Percentiles rank a stretch among this genome's conserved stretches.
phyloP scores from a whole-genome alignment of 2,888 invertebrate species.

The Isotomurus palustris region DNA sequence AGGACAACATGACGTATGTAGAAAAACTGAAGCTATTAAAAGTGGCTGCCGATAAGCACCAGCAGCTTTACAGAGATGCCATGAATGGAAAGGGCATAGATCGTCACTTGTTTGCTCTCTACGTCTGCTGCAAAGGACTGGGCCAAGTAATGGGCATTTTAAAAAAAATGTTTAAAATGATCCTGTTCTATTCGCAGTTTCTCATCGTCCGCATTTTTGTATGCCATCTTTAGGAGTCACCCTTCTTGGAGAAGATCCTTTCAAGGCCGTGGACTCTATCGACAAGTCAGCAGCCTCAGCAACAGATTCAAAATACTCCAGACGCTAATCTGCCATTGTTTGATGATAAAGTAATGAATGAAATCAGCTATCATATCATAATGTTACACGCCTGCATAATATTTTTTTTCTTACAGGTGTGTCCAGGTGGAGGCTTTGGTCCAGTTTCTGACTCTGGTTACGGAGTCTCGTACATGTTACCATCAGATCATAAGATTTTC shows the following conservation, averaged over 20 bases:
- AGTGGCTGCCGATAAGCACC: constrained; percentile 51
- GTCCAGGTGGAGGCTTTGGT: constrained; percentile 55
- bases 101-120: constrained; percentile 54
- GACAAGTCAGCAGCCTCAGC: constrained; percentile 55
- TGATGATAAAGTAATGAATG: constrained; percentile 49
- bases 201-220: neutral
- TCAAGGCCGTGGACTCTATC: constrained; percentile 54
- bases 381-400: neutral
- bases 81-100: constrained; percentile 55
- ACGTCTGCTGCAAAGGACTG: constrained; percentile 52
- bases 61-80: constrained; percentile 52
- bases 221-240: constrained; percentile 50
- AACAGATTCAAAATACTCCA: constrained; percentile 51
- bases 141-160: constrained; percentile 50
- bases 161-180: neutral
- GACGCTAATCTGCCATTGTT: constrained; percentile 51
- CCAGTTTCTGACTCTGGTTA: constrained; percentile 54
- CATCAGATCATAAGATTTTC: constrained; percentile 52
- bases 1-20: constrained; percentile 47
- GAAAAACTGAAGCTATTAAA: constrained; percentile 50
- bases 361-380: neutral
- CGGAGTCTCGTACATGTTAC: constrained; percentile 54
- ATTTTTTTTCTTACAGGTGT: constrained; percentile 48
- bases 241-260: constrained; percentile 52
- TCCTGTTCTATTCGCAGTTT: neutral